Base-by-base conservation (phyloP, 2,888 invertebrate genomes). In the Vesta saturnalis region DNA sequence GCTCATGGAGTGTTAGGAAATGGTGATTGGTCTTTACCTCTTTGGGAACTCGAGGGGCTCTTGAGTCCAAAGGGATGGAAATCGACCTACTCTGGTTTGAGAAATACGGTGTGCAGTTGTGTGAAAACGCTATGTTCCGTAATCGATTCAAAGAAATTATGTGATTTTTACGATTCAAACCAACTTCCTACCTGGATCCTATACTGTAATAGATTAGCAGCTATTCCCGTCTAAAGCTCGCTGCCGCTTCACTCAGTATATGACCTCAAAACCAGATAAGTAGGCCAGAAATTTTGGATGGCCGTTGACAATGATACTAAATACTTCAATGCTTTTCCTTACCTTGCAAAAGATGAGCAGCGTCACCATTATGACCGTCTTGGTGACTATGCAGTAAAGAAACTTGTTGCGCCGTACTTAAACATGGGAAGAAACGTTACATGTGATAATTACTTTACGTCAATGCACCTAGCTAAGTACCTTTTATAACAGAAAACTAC, bases 231-330 rank as follows among this genome's bases (percentile, higher is more conserved):
- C 74, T 14, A 56, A 56, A 30, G 30, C 19, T 5, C 8, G 56
- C n/a, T 56, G 56, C 15, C 22, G 19, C 4, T 56, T 56, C 15
- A 56, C 56, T 23, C 56, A 56, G 14, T 21, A 77, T 67, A 77
- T 80, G 74, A 70, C 74, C 14, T 77, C 77, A 54, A 80, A 80
- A 64, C 76, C 75, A n/a, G 56, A 30, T n/a, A 56, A 56, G 14
- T 56, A 18, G 30, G 56, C 10, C 16, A 18, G 10, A 3, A 56
- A 56, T 56, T 56, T 56, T 49, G 49, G 49, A n/a, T 56, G 23
- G 74, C 56, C 6, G 22, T 30, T 21, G 56, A 56, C 21, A 30
- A 14, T 56, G n/a, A 56, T 23, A 10, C 56, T n/a, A 56, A 56
- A 19, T 56, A 56, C 10, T 16, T 49, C 1, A 49, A 49, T 16